Conservation (phyloP, 1,140 invertebrate species). For the Sipha flava region DNA sequence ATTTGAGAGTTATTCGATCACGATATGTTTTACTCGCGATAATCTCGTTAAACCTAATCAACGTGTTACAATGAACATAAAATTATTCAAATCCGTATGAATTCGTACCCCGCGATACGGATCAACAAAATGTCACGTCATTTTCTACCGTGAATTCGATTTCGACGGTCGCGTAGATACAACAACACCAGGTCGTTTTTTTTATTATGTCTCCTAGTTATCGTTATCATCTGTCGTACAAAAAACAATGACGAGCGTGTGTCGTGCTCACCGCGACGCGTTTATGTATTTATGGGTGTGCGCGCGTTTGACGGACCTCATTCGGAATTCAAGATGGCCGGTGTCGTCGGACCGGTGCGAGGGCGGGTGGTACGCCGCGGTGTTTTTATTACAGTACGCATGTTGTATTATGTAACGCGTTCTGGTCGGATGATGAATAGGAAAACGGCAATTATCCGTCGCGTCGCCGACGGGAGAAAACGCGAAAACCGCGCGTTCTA, state of each 20-base stretch:
- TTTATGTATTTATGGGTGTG: background rate
- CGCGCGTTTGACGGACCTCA: conserved; percentile 16
- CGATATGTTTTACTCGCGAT: too few species aligned
- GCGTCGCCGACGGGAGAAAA: conserved; percentile 21
- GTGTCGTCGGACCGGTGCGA: conserved; percentile 3
- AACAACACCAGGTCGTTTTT: too few species aligned
- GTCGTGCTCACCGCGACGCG: background rate
- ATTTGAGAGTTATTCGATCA: too few species aligned
- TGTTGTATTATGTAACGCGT: background rate
- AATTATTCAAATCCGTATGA: too few species aligned
- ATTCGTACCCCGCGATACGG: too few species aligned
- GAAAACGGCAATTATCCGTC: conserved; percentile 14
- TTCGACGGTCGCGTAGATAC: too few species aligned
- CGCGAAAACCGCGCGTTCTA: conserved; percentile 6
- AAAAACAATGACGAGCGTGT: background rate
- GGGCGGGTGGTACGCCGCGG: conserved; percentile 17
- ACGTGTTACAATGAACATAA: too few species aligned
- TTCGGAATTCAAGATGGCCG: conserved; percentile 32
- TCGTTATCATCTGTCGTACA: background rate
- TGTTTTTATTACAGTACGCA: background rate
- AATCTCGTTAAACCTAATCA: too few species aligned
- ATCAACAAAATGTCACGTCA: too few species aligned
- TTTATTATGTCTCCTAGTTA: too few species aligned
- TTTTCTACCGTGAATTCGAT: too few species aligned
- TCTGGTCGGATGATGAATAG: conserved; percentile 12